Conservation (phyloP, 1,140 invertebrate genomes). For the Diachasmimorpha longicaudata region DNA sequence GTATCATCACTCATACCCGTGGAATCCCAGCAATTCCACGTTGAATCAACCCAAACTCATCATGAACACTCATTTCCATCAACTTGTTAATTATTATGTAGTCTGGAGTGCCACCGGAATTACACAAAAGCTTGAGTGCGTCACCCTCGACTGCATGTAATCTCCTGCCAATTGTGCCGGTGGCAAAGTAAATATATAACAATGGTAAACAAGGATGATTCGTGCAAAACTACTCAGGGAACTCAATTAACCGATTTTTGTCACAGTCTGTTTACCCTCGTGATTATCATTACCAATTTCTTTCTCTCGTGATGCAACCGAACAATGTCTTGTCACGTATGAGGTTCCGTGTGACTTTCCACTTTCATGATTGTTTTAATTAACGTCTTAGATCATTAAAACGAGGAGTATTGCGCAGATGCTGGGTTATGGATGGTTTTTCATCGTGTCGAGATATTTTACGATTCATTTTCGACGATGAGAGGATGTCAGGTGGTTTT, state of each 20-base stretch:
- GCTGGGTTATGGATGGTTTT: neutral
- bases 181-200: neutral
- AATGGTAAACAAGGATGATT: neutral
- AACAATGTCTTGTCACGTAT: neutral
- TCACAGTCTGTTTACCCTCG: neutral
- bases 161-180: neutral
- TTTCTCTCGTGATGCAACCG: neutral
- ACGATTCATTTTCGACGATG: neutral
- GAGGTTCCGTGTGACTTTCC: neutral
- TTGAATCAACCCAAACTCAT: no score
- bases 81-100: no score
- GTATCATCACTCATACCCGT: neutral
- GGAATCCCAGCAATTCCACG: neutral
- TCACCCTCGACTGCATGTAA: neutral
- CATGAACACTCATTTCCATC: no score
- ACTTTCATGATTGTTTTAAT: neutral
- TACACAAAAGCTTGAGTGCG: neutral
- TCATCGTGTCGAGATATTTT: neutral
- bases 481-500: no score
- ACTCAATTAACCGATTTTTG: neutral
- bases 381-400: neutral
- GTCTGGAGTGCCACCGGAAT: neutral
- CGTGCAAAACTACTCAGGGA: neutral
- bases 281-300: neutral
- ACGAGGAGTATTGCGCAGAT: neutral